phyloP scores from a whole-genome alignment of 2,113 vertebrate genomes.

The Myocastor coypus region DNA sequence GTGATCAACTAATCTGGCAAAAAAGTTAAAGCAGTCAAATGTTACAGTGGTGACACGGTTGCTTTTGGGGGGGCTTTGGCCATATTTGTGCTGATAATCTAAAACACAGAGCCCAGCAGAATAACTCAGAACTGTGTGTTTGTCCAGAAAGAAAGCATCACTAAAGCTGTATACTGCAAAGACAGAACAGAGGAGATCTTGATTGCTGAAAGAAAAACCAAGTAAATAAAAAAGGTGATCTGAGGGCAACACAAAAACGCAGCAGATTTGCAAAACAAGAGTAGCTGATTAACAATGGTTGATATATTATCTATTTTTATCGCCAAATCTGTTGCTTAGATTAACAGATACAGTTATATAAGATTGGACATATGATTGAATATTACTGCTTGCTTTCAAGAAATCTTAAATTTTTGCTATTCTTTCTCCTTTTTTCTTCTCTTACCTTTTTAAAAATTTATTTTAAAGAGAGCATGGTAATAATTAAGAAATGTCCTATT shows the following conservation, averaged over 20 bases:
- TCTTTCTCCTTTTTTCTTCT: too few relatives aligned
- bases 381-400: too few relatives aligned
- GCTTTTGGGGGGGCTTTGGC: not conserved
- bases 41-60: not conserved
- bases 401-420: too few relatives aligned
- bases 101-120: not conserved
- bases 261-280: too few relatives aligned
- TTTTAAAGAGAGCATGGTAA: too few relatives aligned
- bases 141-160: not conserved
- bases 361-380: too few relatives aligned
- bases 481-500: too few relatives aligned
- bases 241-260: not conserved
- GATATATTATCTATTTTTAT: too few relatives aligned
- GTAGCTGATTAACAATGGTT: too few relatives aligned
- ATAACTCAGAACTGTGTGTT: not conserved
- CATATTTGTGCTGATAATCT: not conserved
- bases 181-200: not conserved
- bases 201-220: not conserved
- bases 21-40: not conserved
- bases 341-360: too few relatives aligned
- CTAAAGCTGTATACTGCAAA: not conserved
- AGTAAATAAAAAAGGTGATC: not conserved
- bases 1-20: not conserved
- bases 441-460: too few relatives aligned
- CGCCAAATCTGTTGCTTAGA: too few relatives aligned